Evolutionary conservation across 2,797 vertebrate species (phyloP), one percentile per base, ranked within the genome.

Genomic region (Chaetophractus vellerosus): DNA sequence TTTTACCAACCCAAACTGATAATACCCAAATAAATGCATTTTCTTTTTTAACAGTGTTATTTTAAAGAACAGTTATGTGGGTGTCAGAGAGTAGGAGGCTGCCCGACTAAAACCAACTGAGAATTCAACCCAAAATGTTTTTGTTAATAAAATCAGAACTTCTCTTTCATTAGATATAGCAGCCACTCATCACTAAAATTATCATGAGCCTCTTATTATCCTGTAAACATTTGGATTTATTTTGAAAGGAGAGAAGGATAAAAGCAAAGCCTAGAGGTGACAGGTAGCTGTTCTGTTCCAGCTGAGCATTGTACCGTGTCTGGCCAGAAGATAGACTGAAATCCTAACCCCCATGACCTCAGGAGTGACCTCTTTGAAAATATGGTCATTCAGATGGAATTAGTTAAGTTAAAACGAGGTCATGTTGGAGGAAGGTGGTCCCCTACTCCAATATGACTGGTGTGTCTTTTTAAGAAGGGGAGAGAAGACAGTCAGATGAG

Each of bases 61-160:
- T 84, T 90, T 84, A 88, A 95, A 89, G 68, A 87, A 86, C 81
- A 90, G 8, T 84, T 28, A 84, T 89, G 66, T 95, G 45, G 50
- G 64, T 85, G 69, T 95, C 86, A 93, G n/a, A 50, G 50, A 93
- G 76, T 85, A 68, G 48, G 71, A 96, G 72, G 59, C 2, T 91
- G 12, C 91, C 94, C 95, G 52, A 79, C 72, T 82, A 26, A 88
- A 94, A 59, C 83, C 61, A 82, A 26, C 41, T 63, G 66, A 93
- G 55, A 87, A 93, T 89, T 91, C 83, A 61, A 90, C 71, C 76
- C 16, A 52, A 85, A 76, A 23, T 79, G 21, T 82, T 96, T 96
- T 74, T 79, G 48, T 84, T 96, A 48, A 68, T 90, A 64, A 66
- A 94, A 52, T 68, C 18, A 80, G 57, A 94, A 80, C 69, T 78